Percentiles rank a stretch among this genome's conserved stretches.
phyloP scores from a whole-genome alignment of 2,888 invertebrate genomes.

The Phytoseiulus persimilis region DNA sequence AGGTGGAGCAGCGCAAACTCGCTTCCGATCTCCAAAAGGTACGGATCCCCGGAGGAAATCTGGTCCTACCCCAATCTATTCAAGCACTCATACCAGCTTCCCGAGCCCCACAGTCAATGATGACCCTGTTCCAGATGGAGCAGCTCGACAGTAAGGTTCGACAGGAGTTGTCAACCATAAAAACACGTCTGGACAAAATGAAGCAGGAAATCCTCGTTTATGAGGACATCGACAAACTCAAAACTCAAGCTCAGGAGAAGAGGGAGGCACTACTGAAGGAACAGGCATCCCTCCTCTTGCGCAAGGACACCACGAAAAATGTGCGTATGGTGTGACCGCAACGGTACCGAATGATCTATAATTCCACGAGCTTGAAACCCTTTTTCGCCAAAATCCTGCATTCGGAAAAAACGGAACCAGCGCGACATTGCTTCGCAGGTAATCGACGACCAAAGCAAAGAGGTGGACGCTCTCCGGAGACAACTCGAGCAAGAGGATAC shows the following conservation, averaged over 20 bases:
- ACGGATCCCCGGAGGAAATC: background rate
- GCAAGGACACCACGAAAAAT: slow-evolving; percentile 42
- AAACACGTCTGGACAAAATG: slow-evolving; percentile 55
- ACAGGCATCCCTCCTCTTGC: slow-evolving; percentile 51
- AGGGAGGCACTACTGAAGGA: slow-evolving; percentile 56
- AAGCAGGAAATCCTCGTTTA: slow-evolving; percentile 59
- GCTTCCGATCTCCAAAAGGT: slow-evolving; percentile 45
- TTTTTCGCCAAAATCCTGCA: no score
- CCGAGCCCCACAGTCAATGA: no score
- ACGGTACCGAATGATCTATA: background rate
- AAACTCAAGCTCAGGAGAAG: slow-evolving; percentile 53
- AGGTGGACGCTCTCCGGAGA: slow-evolving; percentile 53
- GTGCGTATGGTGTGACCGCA: slow-evolving; percentile 40
- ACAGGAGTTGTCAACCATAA: slow-evolving; percentile 54
- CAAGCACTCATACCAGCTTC: no score
- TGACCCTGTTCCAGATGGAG: slow-evolving; percentile 58
- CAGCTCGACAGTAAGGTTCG: slow-evolving; percentile 62
- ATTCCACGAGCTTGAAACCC: no score
- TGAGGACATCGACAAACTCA: slow-evolving; percentile 56
- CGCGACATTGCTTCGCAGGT: slow-evolving; percentile 44
- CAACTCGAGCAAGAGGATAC: slow-evolving; percentile 65
- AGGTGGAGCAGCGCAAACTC: slow-evolving; percentile 56
- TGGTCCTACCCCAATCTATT: no score
- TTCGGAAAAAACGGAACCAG: background rate
- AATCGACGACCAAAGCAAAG: slow-evolving; percentile 48